These are phyloP conservation scores for Camptogramma bilineatum DNA, from an alignment of 2,888 invertebrate species.

Conservation along the genomic window DNA sequence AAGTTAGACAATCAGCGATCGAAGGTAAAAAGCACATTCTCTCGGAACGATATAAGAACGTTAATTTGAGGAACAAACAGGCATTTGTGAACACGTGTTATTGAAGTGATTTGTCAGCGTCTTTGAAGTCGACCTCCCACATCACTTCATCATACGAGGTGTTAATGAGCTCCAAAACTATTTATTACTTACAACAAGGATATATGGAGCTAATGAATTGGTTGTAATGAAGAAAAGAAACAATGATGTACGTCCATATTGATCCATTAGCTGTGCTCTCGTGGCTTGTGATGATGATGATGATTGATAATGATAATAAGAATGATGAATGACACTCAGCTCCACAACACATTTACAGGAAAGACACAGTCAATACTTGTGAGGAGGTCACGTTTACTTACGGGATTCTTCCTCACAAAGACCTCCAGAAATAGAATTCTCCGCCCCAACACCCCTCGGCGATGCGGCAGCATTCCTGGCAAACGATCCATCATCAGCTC, in stretches of 20 bases:
- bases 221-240: background rate
- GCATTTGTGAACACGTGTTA: conserved; percentile 24
- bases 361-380: no score
- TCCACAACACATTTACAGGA: no score
- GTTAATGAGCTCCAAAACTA: conserved; percentile 24
- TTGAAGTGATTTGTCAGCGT: conserved; percentile 28
- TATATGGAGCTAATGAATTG: conserved; percentile 3
- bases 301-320: no score
- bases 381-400: no score
- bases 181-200: conserved; percentile 15
- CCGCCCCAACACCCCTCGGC: conserved; percentile 20
- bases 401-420: background rate
- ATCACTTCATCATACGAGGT: conserved; percentile 17
- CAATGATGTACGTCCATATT: no score
- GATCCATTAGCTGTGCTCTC: no score
- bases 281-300: no score
- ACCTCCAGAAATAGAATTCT: conserved; percentile 24
- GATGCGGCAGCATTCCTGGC: conserved; percentile 26
- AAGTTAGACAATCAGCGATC: no score
- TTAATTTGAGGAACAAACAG: conserved; percentile 4
- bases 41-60: background rate
- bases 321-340: no score
- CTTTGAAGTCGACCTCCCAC: conserved; percentile 30
- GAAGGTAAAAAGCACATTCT: no score
- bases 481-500: conserved; percentile 26